These are phyloP conservation scores for Rhinoraja longicauda DNA, from an alignment of 2,797 vertebrate genomes.

Conservation along the genomic window DNA sequence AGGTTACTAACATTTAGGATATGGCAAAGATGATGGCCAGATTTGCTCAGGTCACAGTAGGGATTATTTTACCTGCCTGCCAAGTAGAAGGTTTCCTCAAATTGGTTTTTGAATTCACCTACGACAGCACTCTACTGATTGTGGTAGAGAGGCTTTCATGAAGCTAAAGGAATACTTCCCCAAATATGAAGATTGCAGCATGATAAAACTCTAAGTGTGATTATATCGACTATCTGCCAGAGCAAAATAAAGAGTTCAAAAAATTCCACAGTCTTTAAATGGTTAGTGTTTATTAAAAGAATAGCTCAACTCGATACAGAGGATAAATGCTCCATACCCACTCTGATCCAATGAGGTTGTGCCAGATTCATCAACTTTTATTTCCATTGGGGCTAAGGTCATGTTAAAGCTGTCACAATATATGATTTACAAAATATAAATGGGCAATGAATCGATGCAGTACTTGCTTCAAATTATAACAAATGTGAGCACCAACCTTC, in stretches of 20 bases:
- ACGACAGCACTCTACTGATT: background rate
- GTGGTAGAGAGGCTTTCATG: background rate
- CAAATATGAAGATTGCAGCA: background rate
- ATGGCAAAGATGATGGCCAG: background rate
- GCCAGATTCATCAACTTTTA: conserved; percentile 47
- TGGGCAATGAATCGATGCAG: conserved; percentile 50
- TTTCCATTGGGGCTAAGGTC: conserved; percentile 46
- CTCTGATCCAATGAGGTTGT: conserved; percentile 38
- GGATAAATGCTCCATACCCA: background rate
- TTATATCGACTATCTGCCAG: background rate
- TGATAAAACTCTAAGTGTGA: background rate
- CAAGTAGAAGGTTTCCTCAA: background rate
- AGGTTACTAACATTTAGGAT: background rate
- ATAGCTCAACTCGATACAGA: background rate
- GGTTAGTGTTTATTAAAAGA: background rate
- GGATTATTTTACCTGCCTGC: background rate
- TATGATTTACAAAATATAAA: conserved; percentile 52
- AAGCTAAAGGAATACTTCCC: background rate
- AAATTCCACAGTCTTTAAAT: background rate
- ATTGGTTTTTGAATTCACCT: background rate
- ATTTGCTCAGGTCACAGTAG: background rate
- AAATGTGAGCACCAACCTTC: conserved; percentile 43
- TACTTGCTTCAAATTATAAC: conserved; percentile 45
- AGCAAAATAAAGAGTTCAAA: background rate
- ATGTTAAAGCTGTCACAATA: conserved; percentile 50